A percentile compares a stretch with the other conserved stretches of the same genome.
Conservation (phyloP, 2,113 vertebrate species). For the Dipodomys ordii region DNA sequence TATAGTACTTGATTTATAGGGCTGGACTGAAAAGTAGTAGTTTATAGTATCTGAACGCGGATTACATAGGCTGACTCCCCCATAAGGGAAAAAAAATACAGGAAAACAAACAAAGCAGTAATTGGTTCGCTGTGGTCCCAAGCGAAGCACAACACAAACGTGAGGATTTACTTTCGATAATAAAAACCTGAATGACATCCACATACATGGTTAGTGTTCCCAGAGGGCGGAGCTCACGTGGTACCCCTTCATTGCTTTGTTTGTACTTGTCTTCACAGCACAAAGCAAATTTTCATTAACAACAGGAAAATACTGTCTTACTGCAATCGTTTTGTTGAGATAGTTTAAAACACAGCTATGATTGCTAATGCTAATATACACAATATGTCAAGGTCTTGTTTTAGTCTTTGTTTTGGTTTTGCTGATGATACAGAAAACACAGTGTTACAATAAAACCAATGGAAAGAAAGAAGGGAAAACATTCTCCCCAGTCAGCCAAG, state of each 20-base stretch:
- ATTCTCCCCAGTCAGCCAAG: neutral
- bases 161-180: slow-evolving; percentile 19
- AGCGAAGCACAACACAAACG: neutral
- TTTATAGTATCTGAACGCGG: neutral
- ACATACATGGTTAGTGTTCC: slow-evolving; percentile 17
- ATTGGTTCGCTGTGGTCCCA: neutral
- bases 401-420: neutral
- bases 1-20: neutral
- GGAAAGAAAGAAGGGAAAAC: neutral
- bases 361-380: neutral
- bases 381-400: neutral
- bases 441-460: neutral
- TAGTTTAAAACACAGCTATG: neutral
- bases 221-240: neutral
- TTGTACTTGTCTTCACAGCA: slow-evolving; percentile 14
- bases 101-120: slow-evolving; percentile 34
- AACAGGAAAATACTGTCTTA: neutral
- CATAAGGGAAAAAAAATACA: neutral
- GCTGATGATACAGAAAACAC: neutral
- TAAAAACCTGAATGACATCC: slow-evolving; percentile 11
- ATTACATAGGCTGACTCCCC: neutral
- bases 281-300: slow-evolving; percentile 15
- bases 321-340: neutral
- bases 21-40: neutral
- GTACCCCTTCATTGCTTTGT: neutral